Evolutionary conservation across 2,113 vertebrate species (phyloP).

Genomic region (Turdus rufiventris): DNA sequence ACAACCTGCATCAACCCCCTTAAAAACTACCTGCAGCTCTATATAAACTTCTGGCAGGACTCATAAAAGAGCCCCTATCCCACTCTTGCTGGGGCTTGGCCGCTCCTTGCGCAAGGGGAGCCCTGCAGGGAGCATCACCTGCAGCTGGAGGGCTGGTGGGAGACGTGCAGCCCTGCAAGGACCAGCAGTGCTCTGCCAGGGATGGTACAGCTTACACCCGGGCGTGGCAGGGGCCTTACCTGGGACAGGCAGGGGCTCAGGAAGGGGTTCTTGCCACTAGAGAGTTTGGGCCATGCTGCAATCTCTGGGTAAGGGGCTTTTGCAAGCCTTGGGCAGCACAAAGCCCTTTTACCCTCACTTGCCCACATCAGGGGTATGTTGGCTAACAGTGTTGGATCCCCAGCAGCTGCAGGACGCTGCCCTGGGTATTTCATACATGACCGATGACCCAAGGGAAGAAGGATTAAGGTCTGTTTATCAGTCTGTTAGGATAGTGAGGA

Average conservation of each 20-base stretch:
- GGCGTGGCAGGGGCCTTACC: background rate
- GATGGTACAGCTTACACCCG: rapidly evolving
- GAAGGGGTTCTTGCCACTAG: rapidly evolving
- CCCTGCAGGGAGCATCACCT: rapidly evolving
- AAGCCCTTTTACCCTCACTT: background rate
- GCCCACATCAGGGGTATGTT: rapidly evolving
- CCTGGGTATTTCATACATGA: rapidly evolving
- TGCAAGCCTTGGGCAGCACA: background rate
- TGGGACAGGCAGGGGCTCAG: background rate
- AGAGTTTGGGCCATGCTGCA: background rate
- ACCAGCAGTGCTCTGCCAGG: background rate
- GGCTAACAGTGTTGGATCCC: background rate
- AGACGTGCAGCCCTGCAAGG: background rate
- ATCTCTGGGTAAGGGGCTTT: background rate
- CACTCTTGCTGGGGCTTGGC: rapidly evolving
- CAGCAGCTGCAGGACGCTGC: background rate
- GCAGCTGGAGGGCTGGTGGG: background rate
- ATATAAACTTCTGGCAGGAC: background rate
- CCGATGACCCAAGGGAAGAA: rapidly evolving
- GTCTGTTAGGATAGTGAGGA: background rate
- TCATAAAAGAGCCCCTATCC: background rate
- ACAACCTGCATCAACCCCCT: background rate
- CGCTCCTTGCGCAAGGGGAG: background rate
- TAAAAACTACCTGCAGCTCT: background rate
- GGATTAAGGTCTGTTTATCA: background rate